Conservation (phyloP, 2,888 invertebrate genomes). For the Augochlorella aurata region DNA sequence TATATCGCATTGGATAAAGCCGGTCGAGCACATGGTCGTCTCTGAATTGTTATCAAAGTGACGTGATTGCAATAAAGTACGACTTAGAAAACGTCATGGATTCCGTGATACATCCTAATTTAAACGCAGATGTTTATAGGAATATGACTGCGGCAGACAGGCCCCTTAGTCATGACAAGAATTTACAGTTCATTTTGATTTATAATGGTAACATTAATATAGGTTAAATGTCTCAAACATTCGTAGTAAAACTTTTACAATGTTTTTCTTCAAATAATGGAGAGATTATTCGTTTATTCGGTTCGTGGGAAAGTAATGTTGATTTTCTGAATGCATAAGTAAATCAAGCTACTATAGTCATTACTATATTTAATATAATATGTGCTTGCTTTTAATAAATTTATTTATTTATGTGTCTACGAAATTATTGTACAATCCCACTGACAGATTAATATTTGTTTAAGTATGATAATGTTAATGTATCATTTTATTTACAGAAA, state of each 20-base stretch:
- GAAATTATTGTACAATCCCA: not conserved
- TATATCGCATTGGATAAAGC: not conserved
- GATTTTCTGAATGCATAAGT: not conserved
- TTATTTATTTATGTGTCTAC: not conserved
- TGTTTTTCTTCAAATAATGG: not conserved
- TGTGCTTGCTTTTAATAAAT: not conserved
- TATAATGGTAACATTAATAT: constrained; percentile 73
- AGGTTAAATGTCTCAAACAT: not conserved
- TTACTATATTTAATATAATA: not conserved
- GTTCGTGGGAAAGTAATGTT: not conserved
- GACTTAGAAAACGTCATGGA: constrained; percentile 31
- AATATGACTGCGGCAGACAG: constrained; percentile 73
- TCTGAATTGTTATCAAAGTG: not conserved
- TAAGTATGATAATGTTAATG: not conserved
- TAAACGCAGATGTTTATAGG: constrained; percentile 79
- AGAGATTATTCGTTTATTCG: not conserved
- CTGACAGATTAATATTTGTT: not conserved
- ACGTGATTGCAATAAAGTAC: not conserved
- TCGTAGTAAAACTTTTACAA: not conserved
- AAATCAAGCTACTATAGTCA: not conserved
- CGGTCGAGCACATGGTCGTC: not conserved
- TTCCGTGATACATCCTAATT: constrained; percentile 70
- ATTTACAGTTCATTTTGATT: constrained; percentile 78
- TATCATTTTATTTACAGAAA: constrained; percentile 81
- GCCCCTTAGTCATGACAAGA: constrained; percentile 72